A percentile compares a stretch with the other conserved stretches of the same genome.
Evolutionary conservation across 1,140 invertebrate species (phyloP).

Genomic region (Drosophila rhopaloa): DNA sequence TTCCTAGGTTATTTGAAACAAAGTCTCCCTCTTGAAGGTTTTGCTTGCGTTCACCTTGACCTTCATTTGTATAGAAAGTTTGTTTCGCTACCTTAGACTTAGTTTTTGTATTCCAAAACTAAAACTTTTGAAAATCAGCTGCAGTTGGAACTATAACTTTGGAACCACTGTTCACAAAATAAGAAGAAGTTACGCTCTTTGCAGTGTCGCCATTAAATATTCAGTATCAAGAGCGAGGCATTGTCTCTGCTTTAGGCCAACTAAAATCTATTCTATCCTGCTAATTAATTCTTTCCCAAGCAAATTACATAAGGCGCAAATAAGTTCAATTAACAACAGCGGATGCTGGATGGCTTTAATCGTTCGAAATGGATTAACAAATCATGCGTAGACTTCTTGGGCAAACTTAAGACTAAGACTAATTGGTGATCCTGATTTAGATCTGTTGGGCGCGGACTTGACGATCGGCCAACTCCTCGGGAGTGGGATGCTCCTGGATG

Average conservation of each 20-base stretch:
- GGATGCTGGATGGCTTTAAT: conserved; percentile 42
- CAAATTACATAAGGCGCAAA: conserved; percentile 52
- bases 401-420: conserved; percentile 34
- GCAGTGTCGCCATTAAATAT: conserved; percentile 24
- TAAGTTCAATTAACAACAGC: conserved; percentile 53
- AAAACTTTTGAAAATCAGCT: conserved; percentile 5
- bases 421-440: conserved; percentile 21
- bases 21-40: not conserved
- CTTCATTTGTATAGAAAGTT: conserved; percentile 20
- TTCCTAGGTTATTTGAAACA: conserved; percentile 5
- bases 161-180: conserved; percentile 12
- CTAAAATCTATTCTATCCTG: conserved; percentile 17
- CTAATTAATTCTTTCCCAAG: conserved; percentile 56
- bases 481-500: conserved; percentile 65
- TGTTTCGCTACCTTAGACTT: not conserved
- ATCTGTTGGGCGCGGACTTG: conserved; percentile 62
- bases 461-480: conserved; percentile 71
- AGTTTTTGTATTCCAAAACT: conserved; percentile 2
- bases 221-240: conserved; percentile 25
- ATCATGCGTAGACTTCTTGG: conserved; percentile 17
- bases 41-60: conserved; percentile 10
- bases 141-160: not conserved
- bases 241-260: conserved; percentile 27
- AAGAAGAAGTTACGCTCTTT: not conserved
- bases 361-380: conserved; percentile 24